These are phyloP conservation scores for Heteromyza rotundicornis DNA, from an alignment of 2,888 invertebrate species.

Conservation along the genomic window DNA sequence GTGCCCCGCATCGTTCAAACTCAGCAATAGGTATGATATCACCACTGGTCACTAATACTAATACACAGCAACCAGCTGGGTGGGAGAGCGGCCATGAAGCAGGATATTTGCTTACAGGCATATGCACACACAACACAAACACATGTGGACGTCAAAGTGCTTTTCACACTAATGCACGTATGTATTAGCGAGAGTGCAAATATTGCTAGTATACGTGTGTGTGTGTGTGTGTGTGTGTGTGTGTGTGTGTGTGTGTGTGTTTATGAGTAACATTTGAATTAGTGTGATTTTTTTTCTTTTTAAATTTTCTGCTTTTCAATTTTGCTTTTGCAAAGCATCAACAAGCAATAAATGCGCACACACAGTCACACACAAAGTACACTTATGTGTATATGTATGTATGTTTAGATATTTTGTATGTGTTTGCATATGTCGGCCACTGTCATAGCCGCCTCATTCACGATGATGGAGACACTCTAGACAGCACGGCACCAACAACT, in stretches of 20 bases:
- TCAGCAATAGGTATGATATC: too few species aligned
- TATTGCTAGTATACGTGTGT: too few species aligned
- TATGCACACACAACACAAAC: constrained; percentile 1
- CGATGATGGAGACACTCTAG: too few species aligned
- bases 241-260: background rate
- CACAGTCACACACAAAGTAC: background rate
- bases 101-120: background rate
- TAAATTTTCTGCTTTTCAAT: background rate
- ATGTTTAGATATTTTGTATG: background rate
- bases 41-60: too few species aligned
- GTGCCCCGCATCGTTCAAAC: too few species aligned
- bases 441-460: too few species aligned
- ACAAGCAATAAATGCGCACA: constrained; percentile 15
- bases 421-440: background rate
- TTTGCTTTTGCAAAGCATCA: constrained; percentile 7
- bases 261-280: background rate
- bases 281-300: background rate
- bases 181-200: background rate
- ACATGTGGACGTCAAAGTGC: background rate
- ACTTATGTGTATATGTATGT: background rate
- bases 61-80: too few species aligned
- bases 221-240: constrained; percentile 6
- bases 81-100: background rate
- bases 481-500: background rate
- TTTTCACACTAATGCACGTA: background rate